Evolutionary conservation across 2,888 invertebrate species (phyloP).

Genomic region (Aradus depressus): DNA sequence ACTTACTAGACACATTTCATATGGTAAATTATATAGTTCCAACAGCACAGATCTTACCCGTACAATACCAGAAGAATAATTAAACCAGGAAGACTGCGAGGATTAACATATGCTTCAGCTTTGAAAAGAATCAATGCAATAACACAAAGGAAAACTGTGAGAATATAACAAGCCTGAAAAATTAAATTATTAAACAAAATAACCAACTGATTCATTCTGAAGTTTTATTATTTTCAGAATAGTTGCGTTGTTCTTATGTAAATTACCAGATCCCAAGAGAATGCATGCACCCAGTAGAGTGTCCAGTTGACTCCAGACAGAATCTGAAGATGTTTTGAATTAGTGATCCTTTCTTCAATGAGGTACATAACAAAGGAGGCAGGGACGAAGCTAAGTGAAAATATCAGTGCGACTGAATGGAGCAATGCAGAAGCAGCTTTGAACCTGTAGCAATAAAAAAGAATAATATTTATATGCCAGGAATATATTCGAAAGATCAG

Average conservation of each 20-base stretch:
- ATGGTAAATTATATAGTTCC: not conserved
- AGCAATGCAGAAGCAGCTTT: slow-evolving; percentile 33
- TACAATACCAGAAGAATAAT: slow-evolving; percentile 21
- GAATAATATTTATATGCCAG: too few species aligned
- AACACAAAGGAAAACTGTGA: slow-evolving; percentile 55
- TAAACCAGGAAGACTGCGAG: slow-evolving; percentile 46
- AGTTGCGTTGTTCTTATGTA: too few species aligned
- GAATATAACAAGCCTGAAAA: slow-evolving; percentile 43
- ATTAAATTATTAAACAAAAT: not conserved
- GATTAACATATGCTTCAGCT: slow-evolving; percentile 64
- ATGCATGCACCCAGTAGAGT: slow-evolving; percentile 59
- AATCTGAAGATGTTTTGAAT: slow-evolving; percentile 68
- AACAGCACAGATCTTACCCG: slow-evolving; percentile 25
- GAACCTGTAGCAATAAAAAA: slow-evolving; percentile 12
- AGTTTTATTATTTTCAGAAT: not conserved
- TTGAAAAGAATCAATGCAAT: slow-evolving; percentile 62
- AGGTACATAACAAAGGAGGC: slow-evolving; percentile 69
- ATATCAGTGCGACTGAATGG: slow-evolving; percentile 40
- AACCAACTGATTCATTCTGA: not conserved
- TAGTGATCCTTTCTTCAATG: slow-evolving; percentile 57
- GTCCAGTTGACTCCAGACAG: slow-evolving; percentile 59
- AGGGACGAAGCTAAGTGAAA: slow-evolving; percentile 53
- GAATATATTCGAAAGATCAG: too few species aligned
- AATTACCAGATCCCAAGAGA: slow-evolving; percentile 30
- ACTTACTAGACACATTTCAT: slow-evolving; percentile 44